A percentile compares a stretch with the other conserved stretches of the same genome.
Evolutionary conservation across 2,888 invertebrate genomes (phyloP).

Genomic region (Sisyra nigra): DNA sequence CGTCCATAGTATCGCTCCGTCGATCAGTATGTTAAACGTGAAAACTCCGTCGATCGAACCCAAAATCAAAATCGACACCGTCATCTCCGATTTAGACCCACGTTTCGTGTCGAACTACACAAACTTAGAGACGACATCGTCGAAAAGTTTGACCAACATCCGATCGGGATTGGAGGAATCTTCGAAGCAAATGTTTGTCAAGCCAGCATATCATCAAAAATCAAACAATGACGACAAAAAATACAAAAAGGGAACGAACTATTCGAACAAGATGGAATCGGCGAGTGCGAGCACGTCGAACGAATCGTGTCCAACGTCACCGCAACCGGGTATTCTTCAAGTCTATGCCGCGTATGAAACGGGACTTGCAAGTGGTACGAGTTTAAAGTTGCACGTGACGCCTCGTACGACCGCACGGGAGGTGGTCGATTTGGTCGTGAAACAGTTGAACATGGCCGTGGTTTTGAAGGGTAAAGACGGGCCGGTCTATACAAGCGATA

Average conservation of each 20-base stretch:
- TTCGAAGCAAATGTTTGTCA: conserved; percentile 7
- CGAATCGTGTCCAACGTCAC: conserved; percentile 17
- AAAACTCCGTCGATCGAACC: conserved; percentile 26
- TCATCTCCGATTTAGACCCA: not conserved
- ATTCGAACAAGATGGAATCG: conserved; percentile 19
- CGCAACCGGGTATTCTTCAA: conserved; percentile 27
- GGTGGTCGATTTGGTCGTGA: conserved; percentile 88
- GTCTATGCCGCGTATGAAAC: conserved; percentile 95
- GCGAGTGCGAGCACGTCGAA: conserved; percentile 12
- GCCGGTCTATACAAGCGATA: conserved; percentile 70
- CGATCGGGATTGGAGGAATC: conserved; percentile 17
- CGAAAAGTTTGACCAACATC: conserved; percentile 27
- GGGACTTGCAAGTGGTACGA: conserved; percentile 82
- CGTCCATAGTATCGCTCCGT: conserved; percentile 35
- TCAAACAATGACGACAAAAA: conserved; percentile 1
- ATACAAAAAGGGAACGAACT: conserved; percentile 19
- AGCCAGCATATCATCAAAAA: conserved; percentile 17
- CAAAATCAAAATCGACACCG: conserved; percentile 17
- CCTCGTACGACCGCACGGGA: conserved; percentile 86
- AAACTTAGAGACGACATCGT: conserved; percentile 23
- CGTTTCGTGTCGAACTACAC: conserved; percentile 8
- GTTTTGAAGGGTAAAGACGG: conserved; percentile 72
- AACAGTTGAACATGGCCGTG: conserved; percentile 88
- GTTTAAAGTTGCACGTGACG: conserved; percentile 85
- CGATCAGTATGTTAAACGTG: conserved; percentile 45